Conservation (phyloP, 2,113 vertebrate genomes). For the Cairina moschata region DNA sequence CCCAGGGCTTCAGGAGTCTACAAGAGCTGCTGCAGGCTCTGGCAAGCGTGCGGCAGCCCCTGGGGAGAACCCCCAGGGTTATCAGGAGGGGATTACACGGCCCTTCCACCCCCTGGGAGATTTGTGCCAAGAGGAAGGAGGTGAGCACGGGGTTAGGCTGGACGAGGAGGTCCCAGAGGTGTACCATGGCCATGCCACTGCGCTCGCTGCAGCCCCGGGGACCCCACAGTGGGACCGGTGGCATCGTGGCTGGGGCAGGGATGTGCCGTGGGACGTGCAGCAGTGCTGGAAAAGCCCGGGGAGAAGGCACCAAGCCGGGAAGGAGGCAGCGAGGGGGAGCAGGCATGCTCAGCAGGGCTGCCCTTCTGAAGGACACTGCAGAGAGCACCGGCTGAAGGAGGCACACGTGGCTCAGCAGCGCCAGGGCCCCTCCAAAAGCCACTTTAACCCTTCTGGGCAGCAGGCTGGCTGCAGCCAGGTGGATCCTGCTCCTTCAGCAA, state of each 20-base stretch:
- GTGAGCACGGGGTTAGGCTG: not conserved
- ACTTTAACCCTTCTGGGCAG: not conserved
- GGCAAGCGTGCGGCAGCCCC: not conserved
- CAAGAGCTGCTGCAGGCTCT: not conserved
- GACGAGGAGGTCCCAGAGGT: not conserved
- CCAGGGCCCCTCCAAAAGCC: not conserved
- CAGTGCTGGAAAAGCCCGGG: not conserved
- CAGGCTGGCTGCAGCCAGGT: accelerated
- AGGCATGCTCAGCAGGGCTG: constrained; percentile 68
- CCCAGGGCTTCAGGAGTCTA: not conserved
- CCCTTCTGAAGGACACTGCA: constrained; percentile 77
- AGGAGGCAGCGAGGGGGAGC: not conserved
- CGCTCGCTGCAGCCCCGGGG: not conserved
- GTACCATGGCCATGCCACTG: not conserved
- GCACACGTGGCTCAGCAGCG: not conserved
- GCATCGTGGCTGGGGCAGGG: accelerated
- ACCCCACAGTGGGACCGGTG: accelerated
- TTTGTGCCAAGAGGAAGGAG: not conserved
- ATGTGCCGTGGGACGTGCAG: accelerated
- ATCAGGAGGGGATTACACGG: not conserved
- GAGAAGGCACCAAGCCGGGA: not conserved
- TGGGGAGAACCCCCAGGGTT: not conserved
- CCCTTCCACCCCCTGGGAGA: not conserved
- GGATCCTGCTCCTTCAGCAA: not conserved
- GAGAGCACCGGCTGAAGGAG: constrained; percentile 35